Base-by-base conservation (phyloP, 2,888 invertebrate species). In the Apodemia mormo region DNA sequence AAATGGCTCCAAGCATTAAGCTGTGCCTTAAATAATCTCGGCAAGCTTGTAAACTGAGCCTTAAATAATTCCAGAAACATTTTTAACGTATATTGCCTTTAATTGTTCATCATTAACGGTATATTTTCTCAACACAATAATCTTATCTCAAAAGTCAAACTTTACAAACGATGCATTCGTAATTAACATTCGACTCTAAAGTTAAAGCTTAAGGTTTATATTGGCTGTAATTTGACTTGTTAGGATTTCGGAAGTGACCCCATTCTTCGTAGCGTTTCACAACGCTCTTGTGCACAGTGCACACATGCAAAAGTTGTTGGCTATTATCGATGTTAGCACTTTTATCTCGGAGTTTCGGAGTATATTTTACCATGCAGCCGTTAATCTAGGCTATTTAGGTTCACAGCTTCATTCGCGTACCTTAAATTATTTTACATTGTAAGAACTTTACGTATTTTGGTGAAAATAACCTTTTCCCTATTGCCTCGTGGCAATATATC, bases 221-320 rank as follows among this genome's bases (percentile, higher is more conserved):
- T 29, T 56, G 52, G 1, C 40, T 54, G 52, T 22, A n/a, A 29
- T 70, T 52, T 49, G 65, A 45, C 40, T 52, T 65, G 61, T 61
- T 45, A 49, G 45, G 22, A 61, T 64, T 33, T 69, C 72, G 73
- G 73, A 73, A 73, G 54, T 71, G 73, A 68, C 73, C 73, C 73
- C 71, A 73, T 73, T 73, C 69, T 66, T 43, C 5, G 30, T n/a
- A 22, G 58, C 65, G 69, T 72, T 70, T 68, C 70, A 66, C 68
- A 67, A 70, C 43, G 56, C 68, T 56, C 54, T 56, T 40, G 37
- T 29, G 4, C 61, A 61, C 30, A 30, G 37, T 29, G 4, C 61
- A 61, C 30, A 30, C 61, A 61, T 61, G 30, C 61, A 61, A 61
- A 61, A 33, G 61, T 61, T 30, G 61, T 30, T 61, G 10, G 33